Conservation (phyloP, 2,797 vertebrate genomes). For the Anolis apletophallus region DNA sequence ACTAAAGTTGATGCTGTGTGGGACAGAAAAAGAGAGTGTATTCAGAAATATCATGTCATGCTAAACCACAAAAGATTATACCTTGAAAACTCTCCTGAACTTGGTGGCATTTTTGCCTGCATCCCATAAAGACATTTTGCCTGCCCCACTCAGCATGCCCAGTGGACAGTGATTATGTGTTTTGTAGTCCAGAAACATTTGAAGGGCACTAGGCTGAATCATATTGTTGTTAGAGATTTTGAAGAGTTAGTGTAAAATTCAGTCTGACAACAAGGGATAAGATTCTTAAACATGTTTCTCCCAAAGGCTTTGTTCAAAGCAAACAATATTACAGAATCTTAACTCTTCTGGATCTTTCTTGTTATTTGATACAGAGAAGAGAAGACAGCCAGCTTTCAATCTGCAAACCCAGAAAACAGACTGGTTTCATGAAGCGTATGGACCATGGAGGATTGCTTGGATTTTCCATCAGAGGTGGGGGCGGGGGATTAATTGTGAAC, state of each 20-base stretch:
- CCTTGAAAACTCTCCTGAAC: too few species aligned
- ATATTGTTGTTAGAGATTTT: constrained; percentile 9
- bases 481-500: too few species aligned
- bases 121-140: too few species aligned
- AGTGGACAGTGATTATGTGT: too few species aligned
- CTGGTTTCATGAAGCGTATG: background rate
- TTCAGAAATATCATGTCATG: constrained; percentile 25
- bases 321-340: too few species aligned
- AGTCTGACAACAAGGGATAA: constrained; percentile 32
- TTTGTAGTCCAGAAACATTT: too few species aligned
- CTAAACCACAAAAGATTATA: too few species aligned
- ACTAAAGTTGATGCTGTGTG: too few species aligned
- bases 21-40: background rate
- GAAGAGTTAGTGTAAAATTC: constrained; percentile 45
- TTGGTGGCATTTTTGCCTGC: too few species aligned
- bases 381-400: background rate
- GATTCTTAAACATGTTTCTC: background rate
- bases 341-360: background rate
- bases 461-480: background rate
- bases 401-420: background rate
- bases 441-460: background rate
- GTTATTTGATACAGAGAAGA: background rate
- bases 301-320: too few species aligned
- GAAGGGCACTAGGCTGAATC: too few species aligned
- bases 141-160: too few species aligned